These are phyloP conservation scores for Loripinus fragilis DNA, from an alignment of 2,888 invertebrate genomes.

Conservation along the genomic window DNA sequence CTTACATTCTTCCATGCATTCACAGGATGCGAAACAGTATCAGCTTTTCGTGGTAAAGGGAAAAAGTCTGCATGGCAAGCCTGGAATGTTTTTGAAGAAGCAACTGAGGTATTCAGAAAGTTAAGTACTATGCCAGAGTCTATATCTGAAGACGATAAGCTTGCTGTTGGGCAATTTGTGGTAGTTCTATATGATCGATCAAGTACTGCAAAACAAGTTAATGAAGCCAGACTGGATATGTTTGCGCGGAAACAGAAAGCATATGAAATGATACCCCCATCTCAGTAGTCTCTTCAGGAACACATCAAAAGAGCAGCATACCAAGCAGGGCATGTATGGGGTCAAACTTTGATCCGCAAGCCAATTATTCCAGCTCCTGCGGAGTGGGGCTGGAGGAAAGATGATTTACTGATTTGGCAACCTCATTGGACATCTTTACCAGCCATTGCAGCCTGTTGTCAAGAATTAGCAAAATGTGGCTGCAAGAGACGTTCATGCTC, in stretches of 20 bases:
- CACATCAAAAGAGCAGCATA: not conserved
- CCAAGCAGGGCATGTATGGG: not conserved
- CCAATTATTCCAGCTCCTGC: not conserved
- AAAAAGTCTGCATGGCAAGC: not conserved
- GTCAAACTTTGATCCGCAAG: not conserved
- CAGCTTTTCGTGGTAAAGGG: not conserved
- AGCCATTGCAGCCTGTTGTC: not conserved
- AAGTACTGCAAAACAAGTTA: not conserved
- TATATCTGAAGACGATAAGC: not conserved
- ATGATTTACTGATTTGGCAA: not conserved
- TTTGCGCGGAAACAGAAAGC: not conserved
- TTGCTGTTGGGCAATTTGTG: not conserved
- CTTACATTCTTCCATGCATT: not conserved
- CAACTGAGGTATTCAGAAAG: not conserved
- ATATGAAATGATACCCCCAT: not conserved
- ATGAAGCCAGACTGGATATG: not conserved
- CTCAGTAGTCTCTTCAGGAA: not conserved
- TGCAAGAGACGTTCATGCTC: not conserved
- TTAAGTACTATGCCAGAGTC: not conserved
- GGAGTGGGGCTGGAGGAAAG: not conserved
- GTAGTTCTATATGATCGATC: not conserved
- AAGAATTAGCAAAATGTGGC: not conserved
- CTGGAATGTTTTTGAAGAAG: not conserved
- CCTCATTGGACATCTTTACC: not conserved
- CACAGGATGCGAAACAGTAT: not conserved